These are phyloP conservation scores for Calidris pugnax DNA, from an alignment of 2,113 vertebrate species.

Conservation along the genomic window DNA sequence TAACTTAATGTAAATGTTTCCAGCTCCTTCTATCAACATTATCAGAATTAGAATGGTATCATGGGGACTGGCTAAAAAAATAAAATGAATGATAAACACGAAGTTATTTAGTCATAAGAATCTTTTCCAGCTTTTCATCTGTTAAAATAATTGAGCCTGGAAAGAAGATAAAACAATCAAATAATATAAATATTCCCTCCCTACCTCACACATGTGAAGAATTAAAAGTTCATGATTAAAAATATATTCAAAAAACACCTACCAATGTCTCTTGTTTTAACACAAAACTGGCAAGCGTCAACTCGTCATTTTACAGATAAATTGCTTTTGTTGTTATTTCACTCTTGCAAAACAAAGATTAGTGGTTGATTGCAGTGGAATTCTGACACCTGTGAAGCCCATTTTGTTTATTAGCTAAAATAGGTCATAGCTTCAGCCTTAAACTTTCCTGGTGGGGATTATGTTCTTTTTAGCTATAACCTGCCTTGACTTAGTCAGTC, in stretches of 20 bases:
- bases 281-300: background rate
- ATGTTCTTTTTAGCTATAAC: background rate
- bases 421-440: background rate
- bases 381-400: slow-evolving; percentile 55
- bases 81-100: slow-evolving; percentile 56
- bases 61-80: slow-evolving; percentile 52
- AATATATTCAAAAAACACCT: background rate
- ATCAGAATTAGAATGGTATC: slow-evolving; percentile 68
- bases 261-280: slow-evolving; percentile 34
- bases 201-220: slow-evolving; percentile 39
- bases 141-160: slow-evolving; percentile 74
- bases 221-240: slow-evolving; percentile 38
- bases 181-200: slow-evolving; percentile 54
- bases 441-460: background rate
- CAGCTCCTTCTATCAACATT: slow-evolving; percentile 44
- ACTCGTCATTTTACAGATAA: background rate
- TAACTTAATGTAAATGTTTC: slow-evolving; percentile 39
- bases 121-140: slow-evolving; percentile 72
- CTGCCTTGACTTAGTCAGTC: background rate
- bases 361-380: slow-evolving; percentile 1
- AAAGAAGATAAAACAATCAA: slow-evolving; percentile 69
- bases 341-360: slow-evolving; percentile 12
- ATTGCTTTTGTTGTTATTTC: slow-evolving; percentile 35
- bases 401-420: slow-evolving; percentile 33
- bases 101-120: slow-evolving; percentile 60